Base-by-base conservation (phyloP, 2,888 invertebrate genomes). In the Stenotaenia linearis region DNA sequence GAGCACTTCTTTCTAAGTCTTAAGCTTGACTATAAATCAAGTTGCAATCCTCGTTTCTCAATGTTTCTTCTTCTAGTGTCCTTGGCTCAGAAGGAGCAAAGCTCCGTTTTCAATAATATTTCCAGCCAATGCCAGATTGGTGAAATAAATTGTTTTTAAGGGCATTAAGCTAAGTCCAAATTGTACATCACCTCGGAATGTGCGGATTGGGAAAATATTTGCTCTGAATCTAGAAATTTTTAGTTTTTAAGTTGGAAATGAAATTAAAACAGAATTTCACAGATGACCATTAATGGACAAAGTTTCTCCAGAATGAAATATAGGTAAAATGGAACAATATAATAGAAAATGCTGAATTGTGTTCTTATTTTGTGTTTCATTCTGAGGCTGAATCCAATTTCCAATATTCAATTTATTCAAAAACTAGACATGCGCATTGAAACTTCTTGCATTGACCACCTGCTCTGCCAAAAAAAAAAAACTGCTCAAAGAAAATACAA, bases 1-100 rank as follows among this genome's bases (percentile, higher is more conserved):
- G 69, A 69, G 69, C 69, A 69, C 69, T 69, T 69, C 69, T 69
- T 69, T 69, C 69, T 69, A 69, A 69, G 69, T 69, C 69, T 69
- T 69, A 69, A 69, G 69, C 69, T 69, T 69, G 69, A 69, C 69
- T 69, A 69, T 69, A 69, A 69, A 69, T 69, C 69, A 69, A 69
- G 25, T 69, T 69, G 69, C 69, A 69, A 69, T 69, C 69, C 69
- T 50, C 50, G 50, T 50, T 50, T 50, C 50, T 69, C 69, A 69
- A 25, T 69, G 69, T 69, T 69, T 69, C 69, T 69, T 69, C 61
- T 61, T 21, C 28, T 25, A 12, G 69, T 69, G 69, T 69, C 69
- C 69, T 69, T 69, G 69, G 69, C 25, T 69, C 25, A 69, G 25
- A 23, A 28, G 69, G 15, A 69, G 69, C 69, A 69, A 69, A 69